Evolutionary conservation across 2,797 vertebrate genomes (phyloP).

Genomic region (Leptoclinus maculatus): DNA sequence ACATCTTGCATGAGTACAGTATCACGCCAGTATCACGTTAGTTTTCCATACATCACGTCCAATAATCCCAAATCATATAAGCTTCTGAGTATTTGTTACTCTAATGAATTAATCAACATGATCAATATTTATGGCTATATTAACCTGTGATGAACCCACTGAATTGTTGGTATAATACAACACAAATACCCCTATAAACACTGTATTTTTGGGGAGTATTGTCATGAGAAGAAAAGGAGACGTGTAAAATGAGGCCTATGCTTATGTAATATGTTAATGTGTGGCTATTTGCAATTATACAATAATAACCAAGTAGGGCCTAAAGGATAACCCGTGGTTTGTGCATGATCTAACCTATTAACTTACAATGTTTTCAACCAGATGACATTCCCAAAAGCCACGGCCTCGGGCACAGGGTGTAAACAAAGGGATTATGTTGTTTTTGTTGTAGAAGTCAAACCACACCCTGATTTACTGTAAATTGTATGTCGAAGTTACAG

Average conservation of each 20-base stretch:
- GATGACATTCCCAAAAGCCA: constrained; percentile 27
- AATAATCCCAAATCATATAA: background rate
- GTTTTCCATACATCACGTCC: background rate
- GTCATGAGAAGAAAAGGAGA: too few relatives aligned
- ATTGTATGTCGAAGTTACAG: background rate
- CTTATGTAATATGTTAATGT: background rate
- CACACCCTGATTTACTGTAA: constrained; percentile 33
- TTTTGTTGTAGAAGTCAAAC: constrained; percentile 31
- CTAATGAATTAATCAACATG: background rate
- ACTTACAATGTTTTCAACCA: background rate
- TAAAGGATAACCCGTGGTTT: background rate
- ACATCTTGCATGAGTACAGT: too few relatives aligned
- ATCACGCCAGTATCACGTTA: background rate
- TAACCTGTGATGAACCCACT: background rate
- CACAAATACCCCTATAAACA: background rate
- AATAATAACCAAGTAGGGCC: background rate
- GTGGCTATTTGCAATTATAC: background rate
- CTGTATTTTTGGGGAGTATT: background rate
- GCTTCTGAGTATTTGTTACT: background rate
- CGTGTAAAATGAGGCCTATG: background rate
- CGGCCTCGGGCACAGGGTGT: background rate
- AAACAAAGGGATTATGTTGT: constrained; percentile 40
- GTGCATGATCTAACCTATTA: background rate
- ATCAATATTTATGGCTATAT: background rate
- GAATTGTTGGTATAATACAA: background rate